phyloP scores from a whole-genome alignment of 2,113 vertebrate genomes.

The Asarcornis scutulata region DNA sequence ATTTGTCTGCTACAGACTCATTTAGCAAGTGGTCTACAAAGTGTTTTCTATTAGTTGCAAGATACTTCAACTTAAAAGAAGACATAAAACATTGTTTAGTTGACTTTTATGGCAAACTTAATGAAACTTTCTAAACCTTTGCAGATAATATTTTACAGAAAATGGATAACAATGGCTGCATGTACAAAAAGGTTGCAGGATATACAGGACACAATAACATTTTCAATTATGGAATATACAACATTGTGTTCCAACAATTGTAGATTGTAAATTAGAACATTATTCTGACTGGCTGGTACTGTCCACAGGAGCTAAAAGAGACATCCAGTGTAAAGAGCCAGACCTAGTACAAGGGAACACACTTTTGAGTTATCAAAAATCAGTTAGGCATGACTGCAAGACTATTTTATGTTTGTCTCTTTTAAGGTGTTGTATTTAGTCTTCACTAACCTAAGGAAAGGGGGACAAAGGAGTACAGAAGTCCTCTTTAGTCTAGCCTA shows the following conservation, averaged over 20 bases:
- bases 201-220: background rate
- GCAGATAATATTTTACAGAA: constrained; percentile 2
- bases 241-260: background rate
- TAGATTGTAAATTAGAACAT: background rate
- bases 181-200: background rate
- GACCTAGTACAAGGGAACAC: background rate
- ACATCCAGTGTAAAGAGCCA: background rate
- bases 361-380: background rate
- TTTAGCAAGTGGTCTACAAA: constrained; percentile 25
- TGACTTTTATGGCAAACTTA: constrained; percentile 16
- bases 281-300: background rate
- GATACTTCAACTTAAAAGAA: constrained; percentile 1
- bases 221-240: constrained; percentile 3
- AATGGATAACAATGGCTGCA: background rate
- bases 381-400: background rate
- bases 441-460: background rate
- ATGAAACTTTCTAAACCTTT: constrained; percentile 44
- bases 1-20: background rate
- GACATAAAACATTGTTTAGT: constrained; percentile 26
- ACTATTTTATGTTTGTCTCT: background rate
- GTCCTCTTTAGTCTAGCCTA: background rate
- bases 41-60: constrained; percentile 35
- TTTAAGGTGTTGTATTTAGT: background rate
- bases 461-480: background rate
- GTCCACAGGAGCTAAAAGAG: background rate